These are phyloP conservation scores for Holocentrus rufus DNA, from an alignment of 2,797 vertebrate genomes.

Conservation along the genomic window DNA sequence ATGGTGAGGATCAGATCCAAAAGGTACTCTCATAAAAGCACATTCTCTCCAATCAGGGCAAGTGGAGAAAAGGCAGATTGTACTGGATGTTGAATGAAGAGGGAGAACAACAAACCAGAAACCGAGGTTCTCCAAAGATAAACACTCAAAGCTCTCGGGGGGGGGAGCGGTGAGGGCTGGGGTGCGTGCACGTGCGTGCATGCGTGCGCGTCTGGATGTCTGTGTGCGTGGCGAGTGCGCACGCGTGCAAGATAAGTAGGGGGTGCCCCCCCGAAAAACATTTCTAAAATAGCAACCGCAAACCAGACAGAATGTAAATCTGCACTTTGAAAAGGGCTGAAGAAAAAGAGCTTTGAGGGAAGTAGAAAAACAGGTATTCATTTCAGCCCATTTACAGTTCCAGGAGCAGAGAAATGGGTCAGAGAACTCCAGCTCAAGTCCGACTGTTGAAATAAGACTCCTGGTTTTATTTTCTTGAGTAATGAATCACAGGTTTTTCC, in stretches of 20 bases:
- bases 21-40: conserved; percentile 49
- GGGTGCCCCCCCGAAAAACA: conserved; percentile 57
- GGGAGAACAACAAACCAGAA: conserved; percentile 76
- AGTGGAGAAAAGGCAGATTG: conserved; percentile 71
- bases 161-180: conserved; percentile 51
- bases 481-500: conserved; percentile 83
- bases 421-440: conserved; percentile 65
- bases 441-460: conserved; percentile 75
- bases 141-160: conserved; percentile 69
- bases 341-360: conserved; percentile 74
- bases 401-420: conserved; percentile 76
- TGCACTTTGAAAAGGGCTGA: conserved; percentile 74
- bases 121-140: conserved; percentile 74
- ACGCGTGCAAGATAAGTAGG: conserved; percentile 39
- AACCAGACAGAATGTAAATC: conserved; percentile 85
- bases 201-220: background rate
- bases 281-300: conserved; percentile 82
- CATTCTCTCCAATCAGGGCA: conserved; percentile 59
- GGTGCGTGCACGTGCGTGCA: conserved; percentile 22
- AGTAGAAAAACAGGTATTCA: conserved; percentile 79
- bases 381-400: conserved; percentile 79
- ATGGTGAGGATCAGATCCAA: conserved; percentile 26
- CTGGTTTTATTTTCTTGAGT: conserved; percentile 78
- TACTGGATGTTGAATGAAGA: conserved; percentile 70
- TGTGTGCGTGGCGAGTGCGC: conserved; percentile 35